phyloP scores from a whole-genome alignment of 2,113 vertebrate species.

The Leiothrix lutea region DNA sequence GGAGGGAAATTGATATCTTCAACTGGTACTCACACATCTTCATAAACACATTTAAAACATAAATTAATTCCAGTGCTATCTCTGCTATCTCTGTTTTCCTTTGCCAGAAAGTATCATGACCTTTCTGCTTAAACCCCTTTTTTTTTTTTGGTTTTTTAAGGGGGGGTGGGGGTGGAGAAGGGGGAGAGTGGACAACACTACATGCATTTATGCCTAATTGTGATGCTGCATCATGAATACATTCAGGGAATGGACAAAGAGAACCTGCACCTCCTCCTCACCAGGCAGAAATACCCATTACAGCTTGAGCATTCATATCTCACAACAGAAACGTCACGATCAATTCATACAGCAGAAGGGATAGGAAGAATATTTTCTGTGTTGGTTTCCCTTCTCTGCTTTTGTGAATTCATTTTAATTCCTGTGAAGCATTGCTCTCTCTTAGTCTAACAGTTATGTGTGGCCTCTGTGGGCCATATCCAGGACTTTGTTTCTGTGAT shows the following conservation, averaged over 20 bases:
- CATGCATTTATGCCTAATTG: not conserved
- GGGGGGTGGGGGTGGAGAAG: accelerated
- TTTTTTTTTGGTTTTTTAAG: too few relatives aligned
- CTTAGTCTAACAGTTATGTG: not conserved
- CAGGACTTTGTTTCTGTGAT: not conserved
- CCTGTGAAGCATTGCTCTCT: not conserved
- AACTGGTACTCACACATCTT: not conserved
- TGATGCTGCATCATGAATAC: not conserved
- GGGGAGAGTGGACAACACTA: not conserved
- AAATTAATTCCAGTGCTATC: not conserved
- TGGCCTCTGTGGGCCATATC: not conserved
- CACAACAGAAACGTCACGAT: not conserved
- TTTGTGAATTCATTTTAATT: not conserved
- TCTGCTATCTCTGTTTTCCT: not conserved
- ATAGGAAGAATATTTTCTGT: not conserved
- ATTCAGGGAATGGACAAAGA: not conserved
- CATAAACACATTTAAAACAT: not conserved
- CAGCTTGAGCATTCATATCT: not conserved
- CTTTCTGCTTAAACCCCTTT: not conserved
- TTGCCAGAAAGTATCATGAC: not conserved
- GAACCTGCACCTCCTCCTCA: not conserved
- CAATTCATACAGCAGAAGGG: not conserved
- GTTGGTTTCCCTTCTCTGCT: not conserved
- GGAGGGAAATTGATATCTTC: not conserved
- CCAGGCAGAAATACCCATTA: not conserved